Evolutionary conservation across 1,140 invertebrate genomes (phyloP), one percentile per base, ranked within the genome.

Genomic region (Dryas iulia): DNA sequence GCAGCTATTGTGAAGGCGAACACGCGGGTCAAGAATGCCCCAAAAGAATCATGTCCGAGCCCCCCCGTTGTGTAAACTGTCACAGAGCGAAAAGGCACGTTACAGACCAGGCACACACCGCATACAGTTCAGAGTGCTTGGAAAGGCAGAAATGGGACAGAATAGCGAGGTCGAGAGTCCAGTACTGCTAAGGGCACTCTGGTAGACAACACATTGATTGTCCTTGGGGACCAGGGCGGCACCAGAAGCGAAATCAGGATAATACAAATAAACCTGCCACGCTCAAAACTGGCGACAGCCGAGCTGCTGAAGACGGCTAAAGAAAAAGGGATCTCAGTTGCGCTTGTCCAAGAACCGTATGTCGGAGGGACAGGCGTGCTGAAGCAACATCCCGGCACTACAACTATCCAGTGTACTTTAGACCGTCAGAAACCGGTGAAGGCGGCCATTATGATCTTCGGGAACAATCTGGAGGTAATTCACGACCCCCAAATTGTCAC

Each of bases 231-330:
- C 6, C 2, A 6, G 6, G 26, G 26, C 26, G 26, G 6, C n/a
- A 8, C 35, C 12, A 12, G 18, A 6, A 61, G 18, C 30, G 28
- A 33, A n/a, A 12, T 59, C n/a, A 21, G 47, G 6, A 3, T 28
- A 6, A 67, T 75, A 12, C 73, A 75, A 39, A 69, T 59, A n/a
- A 75, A 75, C 25, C 66, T 72, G n/a, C n/a, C n/a, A n/a, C n/a
- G n/a, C n/a, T n/a, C n/a, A n/a, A n/a, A n/a, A n/a, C n/a, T n/a
- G n/a, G 66, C 69, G 10, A 75, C 73, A 3, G 63, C 62, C 0
- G 73, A 75, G 59, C 63, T 75, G 7, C 3, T 75, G 0, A 3
- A 59, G 5, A 23, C 26, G n/a, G 69, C 69, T 3, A 18, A 47
- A 33, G 59, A 64, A 5, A 33, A 14, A 26, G 30, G 39, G 3